Percentiles rank a stretch among this genome's conserved stretches.
These are phyloP conservation scores for Dromaius novaehollandiae DNA, from an alignment of 2,113 vertebrate genomes.

Conservation along the genomic window DNA sequence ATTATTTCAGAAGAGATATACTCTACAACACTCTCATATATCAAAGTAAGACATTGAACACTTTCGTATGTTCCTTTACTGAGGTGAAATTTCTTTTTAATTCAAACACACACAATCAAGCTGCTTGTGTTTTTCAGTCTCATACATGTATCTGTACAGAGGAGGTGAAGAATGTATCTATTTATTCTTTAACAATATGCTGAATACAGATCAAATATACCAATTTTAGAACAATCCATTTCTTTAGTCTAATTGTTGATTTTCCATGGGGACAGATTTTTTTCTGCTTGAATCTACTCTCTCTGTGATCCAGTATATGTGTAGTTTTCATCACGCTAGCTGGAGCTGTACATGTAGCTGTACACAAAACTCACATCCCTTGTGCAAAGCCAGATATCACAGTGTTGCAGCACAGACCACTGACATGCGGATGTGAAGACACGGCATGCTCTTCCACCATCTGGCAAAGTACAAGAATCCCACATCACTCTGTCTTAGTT, in stretches of 20 bases:
- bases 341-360: not conserved
- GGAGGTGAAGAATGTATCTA: not conserved
- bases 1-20: constrained; percentile 24
- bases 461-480: not conserved
- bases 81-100: constrained; percentile 24
- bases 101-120: not conserved
- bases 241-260: constrained; percentile 33
- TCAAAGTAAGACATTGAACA: not conserved
- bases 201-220: constrained; percentile 17
- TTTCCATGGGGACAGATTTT: constrained; percentile 27
- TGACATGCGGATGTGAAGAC: not conserved
- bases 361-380: constrained; percentile 10
- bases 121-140: not conserved
- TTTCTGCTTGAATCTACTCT: not conserved
- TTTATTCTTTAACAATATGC: constrained; percentile 33
- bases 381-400: not conserved
- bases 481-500: not conserved
- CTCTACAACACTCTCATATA: not conserved
- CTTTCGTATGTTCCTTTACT: not conserved
- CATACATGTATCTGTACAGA: not conserved
- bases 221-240: constrained; percentile 34
- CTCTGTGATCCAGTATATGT: constrained; percentile 13
- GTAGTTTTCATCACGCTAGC: constrained; percentile 20
- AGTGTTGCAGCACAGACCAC: not conserved
- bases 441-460: not conserved